Conservation (phyloP, 2,888 invertebrate genomes). For the Parthenolecanium corni region DNA sequence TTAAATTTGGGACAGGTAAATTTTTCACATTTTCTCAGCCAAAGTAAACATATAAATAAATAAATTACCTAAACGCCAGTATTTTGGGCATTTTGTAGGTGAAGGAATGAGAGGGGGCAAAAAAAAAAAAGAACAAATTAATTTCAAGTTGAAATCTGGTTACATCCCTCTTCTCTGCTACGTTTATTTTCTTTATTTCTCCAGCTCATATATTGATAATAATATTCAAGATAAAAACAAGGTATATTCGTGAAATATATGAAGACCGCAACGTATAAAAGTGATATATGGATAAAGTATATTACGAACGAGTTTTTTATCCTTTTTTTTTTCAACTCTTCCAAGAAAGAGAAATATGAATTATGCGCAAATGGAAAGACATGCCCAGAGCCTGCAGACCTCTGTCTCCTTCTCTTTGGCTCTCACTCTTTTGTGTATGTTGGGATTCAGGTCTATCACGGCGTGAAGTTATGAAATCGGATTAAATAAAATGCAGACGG, state of each 20-base stretch:
- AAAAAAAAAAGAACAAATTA: background rate
- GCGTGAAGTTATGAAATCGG: conserved; percentile 26
- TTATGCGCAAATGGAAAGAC: conserved; percentile 25
- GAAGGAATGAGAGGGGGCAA: background rate
- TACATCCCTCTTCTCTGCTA: background rate
- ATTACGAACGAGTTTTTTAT: conserved; percentile 11
- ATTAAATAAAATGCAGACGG: conserved; percentile 25
- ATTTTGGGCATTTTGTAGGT: background rate
- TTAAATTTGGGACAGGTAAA: background rate
- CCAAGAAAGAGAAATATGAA: conserved; percentile 15
- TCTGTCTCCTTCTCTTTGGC: too few relatives aligned
- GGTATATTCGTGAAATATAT: background rate
- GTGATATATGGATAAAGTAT: conserved; percentile 21
- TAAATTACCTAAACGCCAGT: background rate
- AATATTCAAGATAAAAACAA: background rate
- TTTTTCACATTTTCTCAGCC: background rate
- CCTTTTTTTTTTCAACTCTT: background rate
- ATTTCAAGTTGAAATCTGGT: background rate
- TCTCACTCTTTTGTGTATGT: background rate
- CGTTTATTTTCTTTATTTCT: background rate
- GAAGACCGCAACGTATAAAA: background rate
- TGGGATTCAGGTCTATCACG: conserved; percentile 19
- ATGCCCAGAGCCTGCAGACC: conserved; percentile 4
- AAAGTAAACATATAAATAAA: background rate
- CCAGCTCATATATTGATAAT: background rate